phyloP scores from a whole-genome alignment of 2,888 invertebrate species.

The Leucozona laternaria region DNA sequence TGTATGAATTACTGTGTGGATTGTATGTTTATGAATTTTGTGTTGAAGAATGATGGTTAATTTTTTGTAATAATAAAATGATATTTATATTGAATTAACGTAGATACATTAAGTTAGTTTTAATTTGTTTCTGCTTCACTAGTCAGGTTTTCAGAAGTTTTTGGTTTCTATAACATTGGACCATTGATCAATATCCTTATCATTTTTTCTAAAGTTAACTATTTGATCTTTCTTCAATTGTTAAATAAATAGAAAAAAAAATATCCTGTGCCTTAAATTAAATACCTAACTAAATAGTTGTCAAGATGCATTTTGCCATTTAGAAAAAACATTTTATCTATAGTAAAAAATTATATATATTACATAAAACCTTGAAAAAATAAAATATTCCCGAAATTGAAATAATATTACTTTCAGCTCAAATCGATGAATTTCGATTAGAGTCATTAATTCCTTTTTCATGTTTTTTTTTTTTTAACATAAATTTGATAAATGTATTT shows the following conservation, averaged over 20 bases:
- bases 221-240: background rate
- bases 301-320: constrained; percentile 17
- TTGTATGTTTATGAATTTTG: constrained; percentile 24
- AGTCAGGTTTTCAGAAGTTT: constrained; percentile 39
- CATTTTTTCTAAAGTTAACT: background rate
- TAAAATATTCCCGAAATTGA: background rate
- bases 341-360: no score
- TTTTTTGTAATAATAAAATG: constrained; percentile 18
- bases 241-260: background rate
- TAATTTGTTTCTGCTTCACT: constrained; percentile 25
- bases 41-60: constrained; percentile 21
- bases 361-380: background rate
- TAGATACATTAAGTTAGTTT: background rate
- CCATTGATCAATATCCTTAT: constrained; percentile 7
- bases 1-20: constrained; percentile 29
- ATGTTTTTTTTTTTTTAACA: constrained; percentile 1
- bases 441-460: background rate
- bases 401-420: background rate
- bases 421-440: background rate
- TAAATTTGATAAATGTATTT: constrained; percentile 5
- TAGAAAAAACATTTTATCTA: no score
- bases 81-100: constrained; percentile 27
- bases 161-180: background rate
- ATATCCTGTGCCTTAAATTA: constrained; percentile 22
- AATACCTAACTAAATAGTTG: background rate